Base-by-base conservation (phyloP, 2,888 invertebrate genomes). In the Gymnosoma rotundatum region DNA sequence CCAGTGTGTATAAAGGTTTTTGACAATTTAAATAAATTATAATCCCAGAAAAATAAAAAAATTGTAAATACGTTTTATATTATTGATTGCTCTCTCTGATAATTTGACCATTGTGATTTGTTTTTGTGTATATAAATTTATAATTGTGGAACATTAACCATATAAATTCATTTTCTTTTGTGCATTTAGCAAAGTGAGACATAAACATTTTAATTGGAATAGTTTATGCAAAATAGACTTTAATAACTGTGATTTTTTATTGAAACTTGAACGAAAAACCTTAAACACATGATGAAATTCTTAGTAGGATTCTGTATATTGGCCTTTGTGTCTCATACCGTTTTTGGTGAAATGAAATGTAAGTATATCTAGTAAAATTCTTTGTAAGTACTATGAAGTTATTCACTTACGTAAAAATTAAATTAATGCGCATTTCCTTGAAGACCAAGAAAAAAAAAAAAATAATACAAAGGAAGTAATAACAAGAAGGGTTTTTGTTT, bases 1-100 rank as follows among this genome's bases (percentile, higher is more conserved):
- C 96, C 96, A 97, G 96, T 96, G 96, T 93, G 96, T 96, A 96
- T 96, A 97, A 97, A 96, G 96, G 96, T 94, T 92, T 85, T 86
- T 88, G 88, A 89, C 93, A 87, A 79, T 67, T 75, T 78, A 78
- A 85, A 79, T 79, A 45, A 67, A 73, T 81, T 64, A 56, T 79
- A 86, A 79, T 86, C 78, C 74, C 61, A 67, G 78, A 58, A 78
- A 83, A 78, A 75, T 84, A 86, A 76, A 81, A n/a, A 52, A 69
- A 45, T 36, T 50, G 10, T 25, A 8, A 74, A 66, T 48, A 87
- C 61, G 32, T 76, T 54, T 61, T 0, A 21, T 20, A 70, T 66
- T 56, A 12, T 42, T 42, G 42, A 2, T 56, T 48, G 18, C 32
- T 58, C 69, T 58, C 69, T 14, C 20, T 61, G 56, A 75, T 75